Evolutionary conservation across 2,888 invertebrate species (phyloP).

Genomic region (Hemicrepidius hirtus): DNA sequence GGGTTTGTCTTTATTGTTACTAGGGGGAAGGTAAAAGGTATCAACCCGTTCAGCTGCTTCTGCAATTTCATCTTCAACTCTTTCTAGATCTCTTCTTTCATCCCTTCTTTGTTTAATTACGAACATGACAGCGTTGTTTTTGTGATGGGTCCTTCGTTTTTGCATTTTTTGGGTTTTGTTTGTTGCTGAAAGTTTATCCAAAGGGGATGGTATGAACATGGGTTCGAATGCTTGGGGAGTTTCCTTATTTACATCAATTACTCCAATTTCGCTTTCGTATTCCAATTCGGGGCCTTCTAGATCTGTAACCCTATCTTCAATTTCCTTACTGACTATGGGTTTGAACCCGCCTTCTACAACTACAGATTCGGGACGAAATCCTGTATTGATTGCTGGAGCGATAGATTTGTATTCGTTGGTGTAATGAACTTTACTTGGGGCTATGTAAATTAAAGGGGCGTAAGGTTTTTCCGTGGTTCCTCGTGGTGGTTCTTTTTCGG

Average conservation of each 20-base stretch:
- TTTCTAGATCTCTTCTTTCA: constrained; percentile 38
- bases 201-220: constrained; percentile 88
- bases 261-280: constrained; percentile 73
- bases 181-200: constrained; percentile 73
- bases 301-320: constrained; percentile 74
- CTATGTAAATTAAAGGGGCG: constrained; percentile 41
- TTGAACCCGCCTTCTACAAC: constrained; percentile 90
- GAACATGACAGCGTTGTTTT: constrained; percentile 56
- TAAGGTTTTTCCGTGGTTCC: constrained; percentile 58
- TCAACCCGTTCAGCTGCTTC: constrained; percentile 84
- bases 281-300: constrained; percentile 66
- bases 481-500: constrained; percentile 64
- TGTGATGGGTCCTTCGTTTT: constrained; percentile 64
- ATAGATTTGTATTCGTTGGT: constrained; percentile 59
- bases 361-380: constrained; percentile 87
- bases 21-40: constrained; percentile 84
- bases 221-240: constrained; percentile 82
- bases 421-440: constrained; percentile 46
- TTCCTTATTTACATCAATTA: constrained; percentile 72
- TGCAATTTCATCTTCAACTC: constrained; percentile 72
- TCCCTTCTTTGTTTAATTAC: constrained; percentile 52
- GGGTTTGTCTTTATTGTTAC: constrained; percentile 71
- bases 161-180: constrained; percentile 54
- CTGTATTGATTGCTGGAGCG: constrained; percentile 81
- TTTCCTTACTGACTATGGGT: constrained; percentile 81